Evolutionary conservation across 2,888 invertebrate species (phyloP), one percentile per base, ranked within the genome.

Genomic region (Tanytarsus gracilentus): DNA sequence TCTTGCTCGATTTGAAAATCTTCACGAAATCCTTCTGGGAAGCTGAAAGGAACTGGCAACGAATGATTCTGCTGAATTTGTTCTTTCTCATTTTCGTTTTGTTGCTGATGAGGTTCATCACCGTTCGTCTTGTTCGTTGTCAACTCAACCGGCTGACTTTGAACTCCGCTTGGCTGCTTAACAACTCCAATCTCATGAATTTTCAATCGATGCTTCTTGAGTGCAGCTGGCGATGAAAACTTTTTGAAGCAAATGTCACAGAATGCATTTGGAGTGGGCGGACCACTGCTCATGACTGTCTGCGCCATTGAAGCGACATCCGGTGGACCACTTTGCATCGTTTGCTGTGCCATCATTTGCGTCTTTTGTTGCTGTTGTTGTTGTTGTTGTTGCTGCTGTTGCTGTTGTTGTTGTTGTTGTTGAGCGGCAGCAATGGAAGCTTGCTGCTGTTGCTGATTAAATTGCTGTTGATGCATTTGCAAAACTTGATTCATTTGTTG

Each of bases 161-260:
- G 27, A n/a, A 5, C 33, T 33, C 6, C n/a, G 9, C 3, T 21
- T 14, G 44, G 29, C n/a, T 56, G 7, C n/a, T 26, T 39, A 11
- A 23, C 18, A 30, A 44, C 48, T 11, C 61, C 40, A 27, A 80
- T 78, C 50, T 82, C 81, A 69, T 86, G 86, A 50, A 79, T 77
- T 66, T 83, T 84, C 63, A 79, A 78, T 64, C 83, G 82, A 74
- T 87, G 86, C 44, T 83, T 81, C 56, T 81, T 79, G 64, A 87
- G 77, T 65, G 85, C 83, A 62, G 84, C 83, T 64, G 85, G 83
- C 69, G 82, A 86, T 64, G 82, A 80, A 69, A 87, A 87, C 58
- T 84, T 81, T 69, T 84, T 85, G 62, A 82, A 79, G 70, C 86
- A 88, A 62, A 86, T 74, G 67, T 85, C 85, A 70, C 86, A 86